Conservation (phyloP, 2,113 vertebrate species). For the Campylomormyrus tamandua region DNA sequence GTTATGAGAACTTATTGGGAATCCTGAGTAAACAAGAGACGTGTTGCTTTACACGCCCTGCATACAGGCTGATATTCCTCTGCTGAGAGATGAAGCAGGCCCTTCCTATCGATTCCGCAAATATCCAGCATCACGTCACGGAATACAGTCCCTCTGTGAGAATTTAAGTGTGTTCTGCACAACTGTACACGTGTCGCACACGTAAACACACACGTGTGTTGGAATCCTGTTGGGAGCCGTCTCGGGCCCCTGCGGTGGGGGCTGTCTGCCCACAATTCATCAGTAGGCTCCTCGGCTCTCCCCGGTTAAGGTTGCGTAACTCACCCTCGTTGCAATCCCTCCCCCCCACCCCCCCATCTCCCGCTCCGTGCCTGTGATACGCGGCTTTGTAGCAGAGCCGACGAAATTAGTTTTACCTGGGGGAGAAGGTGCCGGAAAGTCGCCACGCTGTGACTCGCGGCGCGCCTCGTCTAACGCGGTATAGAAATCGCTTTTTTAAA, state of each 20-base stretch:
- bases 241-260: conserved; percentile 28
- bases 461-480: neutral
- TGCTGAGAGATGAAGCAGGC: neutral
- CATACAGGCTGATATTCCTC: neutral
- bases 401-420: conserved; percentile 15
- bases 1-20: neutral
- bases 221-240: conserved; percentile 33
- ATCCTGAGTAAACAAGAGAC: neutral
- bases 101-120: neutral
- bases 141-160: neutral
- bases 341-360: neutral
- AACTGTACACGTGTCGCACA: no score
- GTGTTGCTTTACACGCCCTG: neutral
- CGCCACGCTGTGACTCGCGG: neutral
- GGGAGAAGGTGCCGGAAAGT: conserved; percentile 5
- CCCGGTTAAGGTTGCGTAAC: conserved; percentile 19
- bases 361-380: neutral
- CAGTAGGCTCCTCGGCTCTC: conserved; percentile 26
- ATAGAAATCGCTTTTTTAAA: conserved; percentile 8
- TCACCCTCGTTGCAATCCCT: neutral
- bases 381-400: neutral
- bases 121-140: neutral
- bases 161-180: neutral
- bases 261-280: conserved; percentile 29
- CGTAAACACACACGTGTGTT: neutral